Conservation (phyloP, 2,113 vertebrate genomes). For the Bolborhynchus lineola region DNA sequence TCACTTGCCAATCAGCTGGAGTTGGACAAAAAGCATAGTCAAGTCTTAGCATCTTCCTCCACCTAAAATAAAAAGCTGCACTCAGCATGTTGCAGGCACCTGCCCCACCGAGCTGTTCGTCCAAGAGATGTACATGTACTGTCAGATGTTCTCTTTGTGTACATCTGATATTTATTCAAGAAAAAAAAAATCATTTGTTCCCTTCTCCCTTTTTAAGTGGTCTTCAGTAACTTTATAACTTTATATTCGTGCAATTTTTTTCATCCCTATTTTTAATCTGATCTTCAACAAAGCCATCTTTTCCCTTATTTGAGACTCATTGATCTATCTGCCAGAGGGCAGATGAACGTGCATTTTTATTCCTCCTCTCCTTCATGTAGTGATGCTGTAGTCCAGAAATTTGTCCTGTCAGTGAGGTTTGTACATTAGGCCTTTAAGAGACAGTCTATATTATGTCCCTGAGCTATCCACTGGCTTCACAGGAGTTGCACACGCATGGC, state of each 20-base stretch:
- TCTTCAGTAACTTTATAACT: background rate
- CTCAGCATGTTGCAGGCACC: background rate
- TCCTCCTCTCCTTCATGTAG: background rate
- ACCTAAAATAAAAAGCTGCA: background rate
- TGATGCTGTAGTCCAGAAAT: background rate
- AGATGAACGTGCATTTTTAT: background rate
- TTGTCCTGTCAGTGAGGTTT: background rate
- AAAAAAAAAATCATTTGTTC: background rate
- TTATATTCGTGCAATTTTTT: background rate
- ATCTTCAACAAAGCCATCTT: background rate
- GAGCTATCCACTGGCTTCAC: background rate
- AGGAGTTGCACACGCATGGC: background rate
- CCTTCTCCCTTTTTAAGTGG: background rate
- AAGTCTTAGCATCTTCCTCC: background rate
- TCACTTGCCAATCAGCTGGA: background rate
- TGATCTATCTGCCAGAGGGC: background rate
- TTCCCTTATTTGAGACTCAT: background rate
- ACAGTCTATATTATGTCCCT: background rate
- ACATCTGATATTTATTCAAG: background rate
- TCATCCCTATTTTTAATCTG: background rate
- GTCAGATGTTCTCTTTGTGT: background rate
- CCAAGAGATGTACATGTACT: background rate
- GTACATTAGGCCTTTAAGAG: background rate
- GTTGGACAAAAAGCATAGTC: background rate
- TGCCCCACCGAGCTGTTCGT: background rate